Conservation (phyloP, 2,797 vertebrate species). For the Prunella strophiata region DNA sequence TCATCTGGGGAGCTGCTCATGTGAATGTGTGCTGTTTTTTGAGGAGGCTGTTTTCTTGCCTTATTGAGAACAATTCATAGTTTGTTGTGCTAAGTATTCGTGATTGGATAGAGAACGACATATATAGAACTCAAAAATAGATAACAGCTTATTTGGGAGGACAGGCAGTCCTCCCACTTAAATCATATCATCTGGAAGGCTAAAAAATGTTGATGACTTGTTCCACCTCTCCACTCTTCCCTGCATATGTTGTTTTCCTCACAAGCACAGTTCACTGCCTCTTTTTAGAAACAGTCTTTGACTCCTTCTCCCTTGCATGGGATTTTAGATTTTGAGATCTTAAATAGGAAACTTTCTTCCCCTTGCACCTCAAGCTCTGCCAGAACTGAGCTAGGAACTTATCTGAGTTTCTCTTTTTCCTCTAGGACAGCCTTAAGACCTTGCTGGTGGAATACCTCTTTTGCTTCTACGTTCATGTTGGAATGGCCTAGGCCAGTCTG, state of each 20-base stretch:
- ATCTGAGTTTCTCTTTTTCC: neutral
- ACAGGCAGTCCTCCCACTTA: conserved; percentile 64
- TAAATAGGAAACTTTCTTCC: neutral
- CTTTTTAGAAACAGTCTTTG: conserved; percentile 48
- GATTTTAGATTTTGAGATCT: neutral
- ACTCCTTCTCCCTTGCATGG: neutral
- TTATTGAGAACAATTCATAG: conserved; percentile 16
- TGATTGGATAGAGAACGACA: conserved; percentile 44
- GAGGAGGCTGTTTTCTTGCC: conserved; percentile 15
- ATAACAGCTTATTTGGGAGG: conserved; percentile 56
- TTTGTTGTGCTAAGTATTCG: conserved; percentile 36
- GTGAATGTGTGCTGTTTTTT: neutral
- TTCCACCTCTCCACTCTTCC: conserved; percentile 52
- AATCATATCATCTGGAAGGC: conserved; percentile 54
- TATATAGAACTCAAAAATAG: conserved; percentile 58
- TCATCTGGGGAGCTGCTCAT: neutral
- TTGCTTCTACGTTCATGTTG: neutral
- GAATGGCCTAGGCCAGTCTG: conserved; percentile 27
- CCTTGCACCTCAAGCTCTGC: neutral
- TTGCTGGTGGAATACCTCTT: neutral
- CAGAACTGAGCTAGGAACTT: neutral
- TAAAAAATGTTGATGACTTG: conserved; percentile 60
- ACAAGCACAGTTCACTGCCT: conserved; percentile 31
- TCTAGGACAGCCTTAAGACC: conserved; percentile 30
- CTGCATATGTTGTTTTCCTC: conserved; percentile 62